Conservation (phyloP, 2,113 vertebrate species). For the Tragelaphus buxtoni region DNA sequence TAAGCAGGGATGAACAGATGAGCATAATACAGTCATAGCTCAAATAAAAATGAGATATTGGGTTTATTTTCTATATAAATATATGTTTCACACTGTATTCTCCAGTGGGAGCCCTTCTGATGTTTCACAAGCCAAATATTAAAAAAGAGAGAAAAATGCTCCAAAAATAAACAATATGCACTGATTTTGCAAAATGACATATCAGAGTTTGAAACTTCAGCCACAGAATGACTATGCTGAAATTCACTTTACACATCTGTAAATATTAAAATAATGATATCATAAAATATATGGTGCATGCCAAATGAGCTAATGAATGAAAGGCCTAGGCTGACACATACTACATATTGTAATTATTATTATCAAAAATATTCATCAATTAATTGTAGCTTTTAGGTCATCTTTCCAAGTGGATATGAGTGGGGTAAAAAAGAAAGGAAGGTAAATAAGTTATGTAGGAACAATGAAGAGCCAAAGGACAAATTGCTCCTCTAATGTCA, state of each 20-base stretch:
- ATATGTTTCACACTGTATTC: background rate
- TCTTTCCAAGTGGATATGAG: background rate
- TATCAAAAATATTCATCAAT: background rate
- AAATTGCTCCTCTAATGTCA: background rate
- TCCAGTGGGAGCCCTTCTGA: background rate
- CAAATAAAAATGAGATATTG: background rate
- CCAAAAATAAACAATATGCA: background rate
- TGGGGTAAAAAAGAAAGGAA: background rate
- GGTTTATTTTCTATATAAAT: background rate
- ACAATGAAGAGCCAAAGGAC: background rate
- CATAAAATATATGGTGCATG: background rate
- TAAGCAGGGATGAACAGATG: background rate
- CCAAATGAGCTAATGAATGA: background rate
- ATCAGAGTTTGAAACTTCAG: background rate
- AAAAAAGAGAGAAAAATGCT: background rate
- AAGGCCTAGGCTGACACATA: background rate
- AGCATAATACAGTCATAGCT: background rate
- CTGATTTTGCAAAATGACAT: background rate
- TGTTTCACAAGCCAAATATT: background rate
- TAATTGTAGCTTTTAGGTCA: background rate
- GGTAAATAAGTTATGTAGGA: background rate
- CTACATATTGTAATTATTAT: background rate
- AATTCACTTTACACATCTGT: background rate
- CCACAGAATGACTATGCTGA: background rate
- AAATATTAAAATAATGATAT: background rate